Evolutionary conservation across 2,113 vertebrate species (phyloP), one percentile per base, ranked within the genome.

Genomic region (Leucopsar rothschildi): DNA sequence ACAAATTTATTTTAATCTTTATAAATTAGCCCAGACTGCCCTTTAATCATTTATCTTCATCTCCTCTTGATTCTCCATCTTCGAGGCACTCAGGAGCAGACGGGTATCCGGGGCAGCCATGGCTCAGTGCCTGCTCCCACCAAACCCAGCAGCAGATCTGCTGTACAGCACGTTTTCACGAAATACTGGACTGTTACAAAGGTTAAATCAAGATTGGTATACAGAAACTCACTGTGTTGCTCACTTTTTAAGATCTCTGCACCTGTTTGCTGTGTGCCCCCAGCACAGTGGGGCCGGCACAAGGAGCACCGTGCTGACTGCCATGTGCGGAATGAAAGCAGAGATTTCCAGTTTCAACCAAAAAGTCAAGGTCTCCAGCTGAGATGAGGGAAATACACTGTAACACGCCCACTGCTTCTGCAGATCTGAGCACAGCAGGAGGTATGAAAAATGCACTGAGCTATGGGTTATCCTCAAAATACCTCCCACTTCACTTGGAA

Each of bases 1-100:
- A 88, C 92, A 82, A 25, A 91, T 95, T 96, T 95, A 93, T 95
- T 96, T 93, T 90, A 91, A 92, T 89, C 84, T 93, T 95, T 90
- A 93, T 81, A 92, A 93, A 95, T 95, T 93, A 94, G 72, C 72
- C 40, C 75, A 88, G 64, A 56, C 33, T 91, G 77, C 44, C 78
- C 65, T 93, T 72, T 88, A 60, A 82, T 85, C 39, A 79, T 90
- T 92, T 93, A 70, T 95, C 83, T 93, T 82, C 71, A 78, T 93
- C 85, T 88, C 27, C 15, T 90, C 84, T 56, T 17, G 31, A 39
- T 56, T 86, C 70, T 90, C 78, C 70, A 71, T 65, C 82, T 71
- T 81, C 0, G 0, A 82, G 69, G 80, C 20, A 2, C 63, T 39
- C 50, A 79, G 66, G 82, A 88, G 57, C 64, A 75, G 90, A 17